These are phyloP conservation scores for Struthio camelus DNA, from an alignment of 2,113 vertebrate genomes.

Conservation along the genomic window DNA sequence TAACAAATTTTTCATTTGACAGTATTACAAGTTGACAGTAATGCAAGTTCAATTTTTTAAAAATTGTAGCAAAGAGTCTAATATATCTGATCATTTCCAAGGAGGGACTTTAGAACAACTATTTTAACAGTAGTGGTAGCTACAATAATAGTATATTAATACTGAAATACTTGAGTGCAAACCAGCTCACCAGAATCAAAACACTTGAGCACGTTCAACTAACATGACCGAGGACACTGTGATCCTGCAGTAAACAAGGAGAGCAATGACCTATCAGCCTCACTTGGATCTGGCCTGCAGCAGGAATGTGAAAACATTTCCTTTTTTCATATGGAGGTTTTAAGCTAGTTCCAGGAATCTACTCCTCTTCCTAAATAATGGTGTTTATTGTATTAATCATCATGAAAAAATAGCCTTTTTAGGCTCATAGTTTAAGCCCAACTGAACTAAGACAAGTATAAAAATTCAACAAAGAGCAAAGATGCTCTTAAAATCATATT, in stretches of 20 bases:
- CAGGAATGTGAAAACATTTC: not conserved
- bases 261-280: not conserved
- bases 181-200: not conserved
- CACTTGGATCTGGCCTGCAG: not conserved
- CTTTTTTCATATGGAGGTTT: not conserved
- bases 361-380: not conserved
- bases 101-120: fast-evolving
- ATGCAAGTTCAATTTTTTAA: not conserved
- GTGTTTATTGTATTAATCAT: not conserved
- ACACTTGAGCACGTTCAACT: not conserved
- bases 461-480: not conserved
- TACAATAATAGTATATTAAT: not conserved
- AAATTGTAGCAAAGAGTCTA: not conserved
- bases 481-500: not conserved
- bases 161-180: not conserved
- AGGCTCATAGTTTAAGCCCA: not conserved
- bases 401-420: not conserved
- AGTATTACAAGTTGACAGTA: too few relatives aligned
- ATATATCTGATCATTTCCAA: not conserved
- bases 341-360: not conserved
- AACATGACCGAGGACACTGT: not conserved
- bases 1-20: not conserved
- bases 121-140: not conserved
- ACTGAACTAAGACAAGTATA: not conserved
- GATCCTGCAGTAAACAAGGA: not conserved